Conservation (phyloP, 2,113 vertebrate genomes). For the Lepus europaeus region DNA sequence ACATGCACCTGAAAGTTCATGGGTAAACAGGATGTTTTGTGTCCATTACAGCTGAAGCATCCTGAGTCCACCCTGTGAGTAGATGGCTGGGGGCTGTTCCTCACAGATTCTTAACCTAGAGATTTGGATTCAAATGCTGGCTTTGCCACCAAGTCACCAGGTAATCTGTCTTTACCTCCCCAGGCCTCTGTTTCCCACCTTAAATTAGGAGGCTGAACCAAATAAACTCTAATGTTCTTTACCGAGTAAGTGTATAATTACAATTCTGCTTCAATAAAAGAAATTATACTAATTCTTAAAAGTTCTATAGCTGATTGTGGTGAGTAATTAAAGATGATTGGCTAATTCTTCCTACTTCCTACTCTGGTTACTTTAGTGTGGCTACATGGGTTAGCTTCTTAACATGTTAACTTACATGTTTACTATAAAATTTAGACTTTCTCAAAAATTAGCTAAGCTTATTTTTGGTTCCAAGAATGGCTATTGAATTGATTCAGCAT, state of each 20-base stretch:
- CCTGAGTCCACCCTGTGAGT: too few relatives aligned
- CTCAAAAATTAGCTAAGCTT: slow-evolving; percentile 17
- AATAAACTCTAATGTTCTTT: neutral
- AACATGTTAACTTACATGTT: neutral
- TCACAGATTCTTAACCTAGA: neutral
- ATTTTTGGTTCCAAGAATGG: neutral
- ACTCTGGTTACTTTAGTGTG: neutral
- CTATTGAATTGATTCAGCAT: neutral
- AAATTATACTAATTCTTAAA: slow-evolving; percentile 21
- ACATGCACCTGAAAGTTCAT: too few relatives aligned
- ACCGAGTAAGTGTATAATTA: neutral
- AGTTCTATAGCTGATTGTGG: neutral
- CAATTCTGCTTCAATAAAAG: slow-evolving; percentile 26
- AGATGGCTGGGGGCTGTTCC: too few relatives aligned
- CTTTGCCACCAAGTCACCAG: neutral
- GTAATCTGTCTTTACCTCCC: neutral
- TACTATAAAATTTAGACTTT: slow-evolving; percentile 28
- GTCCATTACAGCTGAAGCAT: too few relatives aligned
- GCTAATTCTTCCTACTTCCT: neutral
- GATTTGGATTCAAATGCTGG: neutral
- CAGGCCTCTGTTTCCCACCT: neutral
- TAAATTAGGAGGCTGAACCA: neutral
- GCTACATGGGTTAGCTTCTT: neutral
- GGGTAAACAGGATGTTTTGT: too few relatives aligned
- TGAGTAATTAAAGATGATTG: neutral